A percentile compares a stretch with the other conserved stretches of the same genome.
Evolutionary conservation across 2,113 vertebrate genomes (phyloP).

Genomic region (Cryptomyrus ogoouensis): DNA sequence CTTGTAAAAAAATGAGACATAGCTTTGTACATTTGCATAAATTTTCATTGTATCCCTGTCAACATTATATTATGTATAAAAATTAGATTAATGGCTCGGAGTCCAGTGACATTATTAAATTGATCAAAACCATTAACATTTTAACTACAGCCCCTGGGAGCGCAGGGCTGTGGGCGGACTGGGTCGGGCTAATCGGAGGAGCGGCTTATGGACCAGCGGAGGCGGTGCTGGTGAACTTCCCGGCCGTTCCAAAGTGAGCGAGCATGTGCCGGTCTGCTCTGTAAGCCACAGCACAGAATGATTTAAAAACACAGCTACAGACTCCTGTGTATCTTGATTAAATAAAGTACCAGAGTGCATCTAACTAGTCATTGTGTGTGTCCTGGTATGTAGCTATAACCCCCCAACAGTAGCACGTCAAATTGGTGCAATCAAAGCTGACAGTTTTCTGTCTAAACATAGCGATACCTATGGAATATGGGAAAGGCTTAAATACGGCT

Average conservation of each 20-base stretch:
- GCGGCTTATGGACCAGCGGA: not conserved
- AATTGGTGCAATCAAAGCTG: conserved; percentile 48
- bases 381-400: conserved; percentile 37
- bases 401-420: conserved; percentile 48
- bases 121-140: conserved; percentile 58
- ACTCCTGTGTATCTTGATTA: not conserved
- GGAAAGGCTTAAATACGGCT: conserved; percentile 38
- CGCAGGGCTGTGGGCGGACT: conserved; percentile 27
- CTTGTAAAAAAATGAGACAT: conserved; percentile 22
- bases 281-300: not conserved
- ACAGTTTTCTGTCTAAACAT: conserved; percentile 49
- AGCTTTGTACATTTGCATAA: conserved; percentile 34
- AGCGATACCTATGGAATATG: conserved; percentile 40
- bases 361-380: not conserved
- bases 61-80: conserved; percentile 44
- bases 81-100: conserved; percentile 46
- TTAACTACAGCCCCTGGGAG: conserved; percentile 43
- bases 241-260: not conserved
- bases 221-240: not conserved
- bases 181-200: conserved; percentile 6
- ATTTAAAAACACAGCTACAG: not conserved
- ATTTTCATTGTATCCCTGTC: conserved; percentile 40
- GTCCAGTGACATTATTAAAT: conserved; percentile 58
- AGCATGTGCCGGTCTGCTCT: not conserved
- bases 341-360: conserved; percentile 16